Evolutionary conservation across 2,113 vertebrate species (phyloP), one percentile per base, ranked within the genome.

Genomic region (Casuarius casuarius): DNA sequence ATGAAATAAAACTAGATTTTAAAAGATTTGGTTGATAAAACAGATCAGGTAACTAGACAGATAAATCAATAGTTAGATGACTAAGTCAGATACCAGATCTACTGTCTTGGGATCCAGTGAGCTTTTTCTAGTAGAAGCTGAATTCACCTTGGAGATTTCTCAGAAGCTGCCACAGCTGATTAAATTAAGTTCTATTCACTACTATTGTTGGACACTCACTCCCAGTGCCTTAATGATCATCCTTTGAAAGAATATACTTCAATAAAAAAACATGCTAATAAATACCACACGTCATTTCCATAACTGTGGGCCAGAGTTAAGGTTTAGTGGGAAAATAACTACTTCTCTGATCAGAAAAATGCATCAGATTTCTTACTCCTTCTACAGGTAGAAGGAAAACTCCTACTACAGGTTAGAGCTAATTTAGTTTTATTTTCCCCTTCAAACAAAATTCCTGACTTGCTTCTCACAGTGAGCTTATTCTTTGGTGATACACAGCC

Each of bases 1-100:
- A 61, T 86, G 83, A 90, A 80, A 85, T 83, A 77, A 91, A 92
- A 91, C 76, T 38, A 81, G 48, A 82, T 91, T 95, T 91, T 65
- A 63, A 91, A 88, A 77, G 22, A 90, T 80, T 54, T 42, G 44
- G 63, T 40, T 88, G 82, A 93, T 77, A 80, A 92, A 94, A 65
- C 12, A 79, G 35, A 92, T 92, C 52, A 85, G 71, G 92, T 83
- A 79, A 95, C 40, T 19, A 85, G 71, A 87, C 74, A 88, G 29
- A 75, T 82, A 79, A 84, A 79, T 73, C 74, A 72, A 81, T 46
- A 51, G 6, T 61, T 15, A 84, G 35, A 89, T 67, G 23, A 72
- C n/a, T 46, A 73, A 75, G 16, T 71, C 40, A 77, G 59, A 52
- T 23, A 88, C 3, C 19, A 51, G n/a, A 72, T 62, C 33, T 90